Conservation (phyloP, 1,140 invertebrate genomes). For the Caenorhabditis inopinata region DNA sequence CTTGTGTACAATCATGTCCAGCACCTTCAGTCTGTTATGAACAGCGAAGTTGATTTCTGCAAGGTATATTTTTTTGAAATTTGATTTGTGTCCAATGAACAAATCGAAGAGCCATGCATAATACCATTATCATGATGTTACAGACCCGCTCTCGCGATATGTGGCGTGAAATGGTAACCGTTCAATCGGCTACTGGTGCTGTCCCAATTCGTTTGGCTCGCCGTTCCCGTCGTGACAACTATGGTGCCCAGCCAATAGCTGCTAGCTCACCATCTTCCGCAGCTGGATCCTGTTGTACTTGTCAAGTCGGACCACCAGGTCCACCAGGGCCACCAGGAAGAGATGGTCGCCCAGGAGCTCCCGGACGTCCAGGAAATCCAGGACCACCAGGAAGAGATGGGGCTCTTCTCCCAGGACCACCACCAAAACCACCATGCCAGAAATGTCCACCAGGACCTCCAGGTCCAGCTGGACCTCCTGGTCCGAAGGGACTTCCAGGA, state of each 20-base stretch:
- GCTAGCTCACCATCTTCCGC: constrained; percentile 48
- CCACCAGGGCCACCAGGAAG: constrained; percentile 64
- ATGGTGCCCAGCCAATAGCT: constrained; percentile 41
- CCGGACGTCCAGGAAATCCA: constrained; percentile 63
- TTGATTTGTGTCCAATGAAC: no score
- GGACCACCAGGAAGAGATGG: constrained; percentile 64
- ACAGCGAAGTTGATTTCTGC: constrained; percentile 66
- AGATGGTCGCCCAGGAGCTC: constrained; percentile 63
- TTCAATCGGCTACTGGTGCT: constrained; percentile 56
- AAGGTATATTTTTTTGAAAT: constrained; percentile 55
- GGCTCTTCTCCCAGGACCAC: constrained; percentile 62
- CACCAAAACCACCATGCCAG: constrained; percentile 66
- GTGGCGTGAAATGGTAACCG: constrained; percentile 65
- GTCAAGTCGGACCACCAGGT: constrained; percentile 64
- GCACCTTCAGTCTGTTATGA: constrained; percentile 64
- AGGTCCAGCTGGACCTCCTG: constrained; percentile 60
- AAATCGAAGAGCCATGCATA: no score
- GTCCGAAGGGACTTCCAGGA: constrained; percentile 61
- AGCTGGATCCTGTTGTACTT: constrained; percentile 60
- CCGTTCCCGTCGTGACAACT: constrained; percentile 32
- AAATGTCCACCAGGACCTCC: constrained; percentile 57
- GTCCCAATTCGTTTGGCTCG: background rate
- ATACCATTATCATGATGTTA: no score
- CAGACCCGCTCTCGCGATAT: constrained; percentile 64
- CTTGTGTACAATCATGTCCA: constrained; percentile 66